A percentile compares a stretch with the other conserved stretches of the same genome.
phyloP scores from a whole-genome alignment of 2,888 invertebrate species.

The Ornithoptera alexandrae region DNA sequence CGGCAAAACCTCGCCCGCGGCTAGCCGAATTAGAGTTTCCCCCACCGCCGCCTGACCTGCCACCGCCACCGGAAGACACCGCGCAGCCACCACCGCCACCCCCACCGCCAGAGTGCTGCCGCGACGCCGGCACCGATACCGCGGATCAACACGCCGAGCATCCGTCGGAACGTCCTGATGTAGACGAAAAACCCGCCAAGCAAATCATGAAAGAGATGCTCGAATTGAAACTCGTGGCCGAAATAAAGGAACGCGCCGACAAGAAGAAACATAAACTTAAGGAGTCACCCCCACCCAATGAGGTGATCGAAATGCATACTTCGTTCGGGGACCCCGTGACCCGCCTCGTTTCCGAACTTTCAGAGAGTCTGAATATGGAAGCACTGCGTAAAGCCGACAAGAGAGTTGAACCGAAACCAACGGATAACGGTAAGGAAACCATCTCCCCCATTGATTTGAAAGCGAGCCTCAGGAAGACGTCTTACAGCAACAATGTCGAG shows the following conservation, averaged over 20 bases:
- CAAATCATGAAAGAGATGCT: slow-evolving; percentile 89
- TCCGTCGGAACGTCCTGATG: slow-evolving; percentile 74
- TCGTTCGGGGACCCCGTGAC: slow-evolving; percentile 86
- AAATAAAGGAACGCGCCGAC: slow-evolving; percentile 89
- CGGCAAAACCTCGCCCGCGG: slow-evolving; percentile 86
- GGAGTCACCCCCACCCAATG: slow-evolving; percentile 70
- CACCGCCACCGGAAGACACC: slow-evolving; percentile 87
- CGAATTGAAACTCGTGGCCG: slow-evolving; percentile 88
- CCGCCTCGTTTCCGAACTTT: slow-evolving; percentile 90
- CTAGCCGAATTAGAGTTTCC: slow-evolving; percentile 93
- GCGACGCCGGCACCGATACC: slow-evolving; percentile 85
- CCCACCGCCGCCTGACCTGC: slow-evolving; percentile 89
- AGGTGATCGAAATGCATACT: slow-evolving; percentile 44
- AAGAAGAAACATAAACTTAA: slow-evolving; percentile 80
- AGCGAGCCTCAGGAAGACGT: slow-evolving; percentile 72
- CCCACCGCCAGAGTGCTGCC: slow-evolving; percentile 74
- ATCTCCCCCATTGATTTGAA: slow-evolving; percentile 72
- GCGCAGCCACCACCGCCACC: slow-evolving; percentile 66
- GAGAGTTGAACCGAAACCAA: slow-evolving; percentile 36
- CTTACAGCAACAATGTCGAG: slow-evolving; percentile 45
- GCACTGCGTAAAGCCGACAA: slow-evolving; percentile 60
- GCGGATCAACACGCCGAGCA: slow-evolving; percentile 81
- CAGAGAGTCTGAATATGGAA: slow-evolving; percentile 89
- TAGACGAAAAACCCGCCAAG: slow-evolving; percentile 53
- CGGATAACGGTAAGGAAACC: slow-evolving; percentile 48